Conservation (phyloP, 2,888 invertebrate genomes). For the Toxonevra muliebris region DNA sequence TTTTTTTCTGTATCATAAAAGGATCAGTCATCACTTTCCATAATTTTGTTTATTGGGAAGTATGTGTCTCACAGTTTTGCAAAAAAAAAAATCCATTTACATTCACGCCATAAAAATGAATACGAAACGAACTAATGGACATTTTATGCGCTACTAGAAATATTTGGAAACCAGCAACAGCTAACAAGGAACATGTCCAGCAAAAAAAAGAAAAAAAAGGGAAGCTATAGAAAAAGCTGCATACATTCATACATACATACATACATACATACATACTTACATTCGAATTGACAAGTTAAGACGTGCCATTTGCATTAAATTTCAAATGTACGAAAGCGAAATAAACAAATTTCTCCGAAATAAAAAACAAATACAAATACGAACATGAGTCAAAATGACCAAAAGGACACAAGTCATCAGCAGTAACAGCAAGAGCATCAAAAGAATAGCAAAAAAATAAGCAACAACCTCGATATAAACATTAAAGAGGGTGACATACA, state of each 20-base stretch:
- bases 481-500: not conserved
- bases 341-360: conserved; percentile 22
- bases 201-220: conserved; percentile 3
- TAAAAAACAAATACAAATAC: no score
- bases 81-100: conserved; percentile 48
- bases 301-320: conserved; percentile 58
- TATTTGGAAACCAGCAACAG: conserved; percentile 12
- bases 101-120: conserved; percentile 46
- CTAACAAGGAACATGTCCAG: not conserved
- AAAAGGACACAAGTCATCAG: conserved; percentile 9
- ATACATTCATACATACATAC: conserved; percentile 25
- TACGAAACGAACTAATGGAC: conserved; percentile 57
- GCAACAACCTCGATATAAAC: not conserved
- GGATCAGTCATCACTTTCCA: conserved; percentile 17
- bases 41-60: conserved; percentile 20
- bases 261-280: conserved; percentile 23
- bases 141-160: conserved; percentile 54
- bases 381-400: not conserved
- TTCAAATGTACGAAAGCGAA: conserved; percentile 31
- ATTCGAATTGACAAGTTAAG: conserved; percentile 38
- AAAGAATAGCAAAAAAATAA: conserved; percentile 6
- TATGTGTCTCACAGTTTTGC: no score
- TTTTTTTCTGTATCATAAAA: no score
- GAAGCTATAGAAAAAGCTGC: conserved; percentile 8
- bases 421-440: conserved; percentile 26